Evolutionary conservation across 2,888 invertebrate species (phyloP).

Genomic region (Papilio elwesi): DNA sequence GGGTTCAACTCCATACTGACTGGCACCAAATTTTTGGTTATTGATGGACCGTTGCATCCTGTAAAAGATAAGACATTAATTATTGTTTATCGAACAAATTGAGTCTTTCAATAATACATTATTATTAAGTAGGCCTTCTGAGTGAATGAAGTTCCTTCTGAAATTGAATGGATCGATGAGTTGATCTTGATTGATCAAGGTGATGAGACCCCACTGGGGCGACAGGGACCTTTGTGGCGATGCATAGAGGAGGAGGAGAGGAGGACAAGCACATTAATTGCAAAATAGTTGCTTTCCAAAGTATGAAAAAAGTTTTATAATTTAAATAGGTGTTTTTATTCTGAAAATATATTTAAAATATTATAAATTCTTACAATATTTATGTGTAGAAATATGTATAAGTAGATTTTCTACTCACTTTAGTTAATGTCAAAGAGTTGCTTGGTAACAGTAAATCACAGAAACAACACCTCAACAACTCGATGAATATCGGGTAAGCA

Average conservation of each 20-base stretch:
- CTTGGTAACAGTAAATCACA: not conserved
- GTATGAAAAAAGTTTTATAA: not conserved
- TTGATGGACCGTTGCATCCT: conserved; percentile 19
- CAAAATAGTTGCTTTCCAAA: no score
- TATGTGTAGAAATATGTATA: not conserved
- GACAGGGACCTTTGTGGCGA: no score
- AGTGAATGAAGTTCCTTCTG: no score
- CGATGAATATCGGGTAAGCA: not conserved
- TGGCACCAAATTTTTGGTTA: not conserved
- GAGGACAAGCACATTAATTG: no score
- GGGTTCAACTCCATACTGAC: conserved; percentile 3
- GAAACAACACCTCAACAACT: not conserved
- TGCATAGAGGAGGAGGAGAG: no score
- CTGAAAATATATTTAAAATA: not conserved
- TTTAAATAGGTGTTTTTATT: not conserved
- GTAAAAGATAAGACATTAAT: not conserved
- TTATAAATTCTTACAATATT: not conserved
- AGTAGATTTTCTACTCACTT: conserved; percentile 2
- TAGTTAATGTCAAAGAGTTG: not conserved
- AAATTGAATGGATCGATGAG: no score
- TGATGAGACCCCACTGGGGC: no score
- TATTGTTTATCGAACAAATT: not conserved
- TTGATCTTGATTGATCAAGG: no score
- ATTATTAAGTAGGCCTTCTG: no score
- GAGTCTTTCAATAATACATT: no score